Percentiles rank a stretch among this genome's conserved stretches.
These are phyloP conservation scores for Larimichthys polyactis DNA, from an alignment of 2,113 vertebrate species.

Conservation along the genomic window DNA sequence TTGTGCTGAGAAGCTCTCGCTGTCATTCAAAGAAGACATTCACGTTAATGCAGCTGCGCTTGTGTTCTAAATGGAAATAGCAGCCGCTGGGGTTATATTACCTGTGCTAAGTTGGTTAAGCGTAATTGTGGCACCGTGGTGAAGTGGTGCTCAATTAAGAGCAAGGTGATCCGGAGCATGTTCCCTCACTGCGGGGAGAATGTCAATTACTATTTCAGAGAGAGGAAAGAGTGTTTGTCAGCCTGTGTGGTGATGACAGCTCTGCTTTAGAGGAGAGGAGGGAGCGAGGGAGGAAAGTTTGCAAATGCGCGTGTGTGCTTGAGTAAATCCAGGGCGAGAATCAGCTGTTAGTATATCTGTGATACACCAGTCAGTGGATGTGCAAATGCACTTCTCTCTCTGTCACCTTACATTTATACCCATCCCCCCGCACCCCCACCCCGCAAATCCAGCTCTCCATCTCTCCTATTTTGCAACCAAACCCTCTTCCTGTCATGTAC, in stretches of 20 bases:
- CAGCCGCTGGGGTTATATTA: conserved; percentile 58
- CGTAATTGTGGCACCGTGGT: conserved; percentile 57
- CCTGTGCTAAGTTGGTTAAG: conserved; percentile 62
- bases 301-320: conserved; percentile 39
- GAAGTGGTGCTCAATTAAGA: conserved; percentile 74
- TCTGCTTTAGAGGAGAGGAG: conserved; percentile 50
- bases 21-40: conserved; percentile 53
- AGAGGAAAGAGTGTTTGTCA: conserved; percentile 46
- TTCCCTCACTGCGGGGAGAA: conserved; percentile 68
- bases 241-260: conserved; percentile 55
- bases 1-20: conserved; percentile 46
- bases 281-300: conserved; percentile 54
- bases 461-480: conserved; percentile 45
- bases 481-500: conserved; percentile 44
- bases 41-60: conserved; percentile 33
- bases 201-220: conserved; percentile 69
- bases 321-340: conserved; percentile 62
- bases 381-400: conserved; percentile 47
- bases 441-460: conserved; percentile 41
- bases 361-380: conserved; percentile 60
- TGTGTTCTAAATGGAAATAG: conserved; percentile 54
- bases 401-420: conserved; percentile 53
- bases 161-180: conserved; percentile 65
- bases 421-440: conserved; percentile 73
- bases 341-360: conserved; percentile 71